Evolutionary conservation across 2,888 invertebrate species (phyloP), one percentile per base, ranked within the genome.

Genomic region (Caenorhabditis zanzibari): DNA sequence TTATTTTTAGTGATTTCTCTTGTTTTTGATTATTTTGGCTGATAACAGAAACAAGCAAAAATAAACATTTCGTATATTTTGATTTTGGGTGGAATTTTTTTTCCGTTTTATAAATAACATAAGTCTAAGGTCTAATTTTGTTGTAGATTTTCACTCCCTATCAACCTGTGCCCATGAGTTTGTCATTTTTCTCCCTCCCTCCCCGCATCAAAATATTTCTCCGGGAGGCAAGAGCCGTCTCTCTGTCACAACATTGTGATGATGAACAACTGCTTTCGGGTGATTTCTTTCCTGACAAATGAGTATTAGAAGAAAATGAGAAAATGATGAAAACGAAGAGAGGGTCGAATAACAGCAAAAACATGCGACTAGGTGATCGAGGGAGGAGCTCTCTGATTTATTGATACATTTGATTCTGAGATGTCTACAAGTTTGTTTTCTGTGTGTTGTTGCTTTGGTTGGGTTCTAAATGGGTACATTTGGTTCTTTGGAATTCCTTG

Each of bases 271-370:
- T 77, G 77, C 44, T 41, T 38, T n/a, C n/a, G n/a, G n/a, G 38
- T 38, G 9, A 6, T 2, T 38, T 38, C 10, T 38, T 12, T 12
- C 38, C 10, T 44, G 71, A 71, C 71, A 71, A 71, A 63, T 72
- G 58, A 59, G 59, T 69, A 19, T 16, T 5, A 5, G 32, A 5
- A n/a, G 28, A 12, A 24, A 35, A 35, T n/a, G n/a, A n/a, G n/a
- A n/a, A n/a, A n/a, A n/a, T n/a, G n/a, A n/a, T 12, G 54, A 38
- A 24, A 14, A 24, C 12, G 52, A 14, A n/a, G 14, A 22, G 54
- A 16, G 81, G 69, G 63, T 81, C 72, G 81, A 63, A 82, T 74
- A 82, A 71, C 75, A 76, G 49, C n/a, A 76, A 82, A 74, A 81
- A 71, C 75, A 81, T 69, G 80, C 73, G 80, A 68, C 49, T 68